Evolutionary conservation across 2,888 invertebrate genomes (phyloP), one percentile per base, ranked within the genome.

Genomic region (Aspidapion aeneum): DNA sequence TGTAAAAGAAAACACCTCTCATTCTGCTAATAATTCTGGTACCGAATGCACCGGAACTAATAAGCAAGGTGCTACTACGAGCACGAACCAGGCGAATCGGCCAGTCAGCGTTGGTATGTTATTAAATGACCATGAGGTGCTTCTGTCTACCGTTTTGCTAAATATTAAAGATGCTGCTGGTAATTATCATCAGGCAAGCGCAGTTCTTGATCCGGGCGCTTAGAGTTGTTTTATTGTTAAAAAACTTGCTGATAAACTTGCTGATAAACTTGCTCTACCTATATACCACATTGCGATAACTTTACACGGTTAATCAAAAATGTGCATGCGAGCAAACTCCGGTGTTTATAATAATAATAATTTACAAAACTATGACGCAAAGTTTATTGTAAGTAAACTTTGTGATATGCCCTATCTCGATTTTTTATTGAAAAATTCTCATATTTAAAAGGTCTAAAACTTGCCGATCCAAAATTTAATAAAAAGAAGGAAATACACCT

Each of bases 341-440:
- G 49, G 49, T 48, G 49, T 48, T 48, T 48, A 48, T n/a, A 12
- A n/a, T n/a, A 48, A 9, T 12, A 48, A 48, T 48, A n/a, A 9
- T 48, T 48, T n/a, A n/a, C 9, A 48, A 48, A 48, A n/a, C n/a
- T 48, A 12, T 48, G 9, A 48, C 17, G 17, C 17, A 52, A n/a
- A 52, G 18, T 52, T 52, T 52, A 52, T 52, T n/a, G 52, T 52
- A 5, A 52, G 3, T n/a, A 52, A 52, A 52, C 3, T 52, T 52
- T 52, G 52, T 19, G 52, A 52, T 52, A 52, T n/a, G 52, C 52
- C 52, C 5, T 5, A 18, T 19, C 3, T 52, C 19, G 52, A 52
- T 19, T 52, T 52, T 52, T 52, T 19, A 19, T 52, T 18, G 19
- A 52, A 3, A 52, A 7, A 9, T 52, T 52, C n/a, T n/a, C 52